Conservation (phyloP, 92 coral and sea anemone species). For the Heteractis magnifica region DNA sequence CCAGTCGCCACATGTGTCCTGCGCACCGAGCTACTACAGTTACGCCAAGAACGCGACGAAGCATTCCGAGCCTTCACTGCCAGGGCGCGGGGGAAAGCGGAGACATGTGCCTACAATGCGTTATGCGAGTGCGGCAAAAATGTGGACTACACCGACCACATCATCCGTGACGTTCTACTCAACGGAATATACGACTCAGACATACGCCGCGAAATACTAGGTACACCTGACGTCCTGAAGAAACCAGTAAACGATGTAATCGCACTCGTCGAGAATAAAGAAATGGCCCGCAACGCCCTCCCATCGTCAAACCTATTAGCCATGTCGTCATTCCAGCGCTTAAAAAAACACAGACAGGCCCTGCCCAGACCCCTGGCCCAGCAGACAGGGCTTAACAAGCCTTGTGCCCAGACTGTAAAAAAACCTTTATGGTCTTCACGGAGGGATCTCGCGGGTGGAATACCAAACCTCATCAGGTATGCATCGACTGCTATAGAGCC, state of each 20-base stretch:
- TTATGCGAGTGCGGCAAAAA: constrained; percentile 39
- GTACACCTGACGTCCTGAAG: constrained; percentile 32
- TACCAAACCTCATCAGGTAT: constrained; percentile 51
- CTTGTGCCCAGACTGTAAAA: constrained; percentile 60
- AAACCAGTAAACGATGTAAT: constrained; percentile 49
- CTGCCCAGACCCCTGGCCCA: constrained; percentile 16
- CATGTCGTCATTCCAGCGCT: constrained; percentile 43
- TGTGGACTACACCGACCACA: constrained; percentile 43
- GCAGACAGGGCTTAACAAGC: constrained; percentile 33
- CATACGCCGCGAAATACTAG: too few species aligned
- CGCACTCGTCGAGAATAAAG: constrained; percentile 49
- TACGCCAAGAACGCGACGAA: constrained; percentile 54
- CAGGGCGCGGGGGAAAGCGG: constrained; percentile 64
- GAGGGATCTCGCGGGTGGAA: constrained; percentile 70
- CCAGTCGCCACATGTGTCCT: constrained; percentile 66
- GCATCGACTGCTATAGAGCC: constrained; percentile 58
- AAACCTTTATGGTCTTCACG: constrained; percentile 40
- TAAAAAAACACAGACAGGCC: constrained; percentile 2
- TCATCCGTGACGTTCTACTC: constrained; percentile 52
- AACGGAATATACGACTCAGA: constrained; percentile 53
- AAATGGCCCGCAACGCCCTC: constrained; percentile 60
- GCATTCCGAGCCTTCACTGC: constrained; percentile 60
- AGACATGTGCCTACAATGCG: constrained; percentile 49
- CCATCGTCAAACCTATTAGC: constrained; percentile 28
- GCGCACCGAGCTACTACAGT: constrained; percentile 54